Percentiles rank a stretch among this genome's conserved stretches.
Evolutionary conservation across 2,113 vertebrate genomes (phyloP).

Genomic region (Papio anubis): DNA sequence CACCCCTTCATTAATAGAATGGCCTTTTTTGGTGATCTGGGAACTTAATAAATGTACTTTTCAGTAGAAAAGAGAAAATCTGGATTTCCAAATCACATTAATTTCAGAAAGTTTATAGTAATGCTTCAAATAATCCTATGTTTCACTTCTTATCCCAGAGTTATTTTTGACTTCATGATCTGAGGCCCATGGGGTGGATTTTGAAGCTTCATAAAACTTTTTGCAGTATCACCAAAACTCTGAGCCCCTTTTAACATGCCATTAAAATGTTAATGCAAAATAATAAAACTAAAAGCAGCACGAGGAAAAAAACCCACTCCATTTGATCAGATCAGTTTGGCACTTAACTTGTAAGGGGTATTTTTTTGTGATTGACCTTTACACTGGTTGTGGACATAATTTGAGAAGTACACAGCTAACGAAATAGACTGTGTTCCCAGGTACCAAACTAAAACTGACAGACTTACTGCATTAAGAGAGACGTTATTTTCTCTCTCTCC

Average conservation of each 20-base stretch:
- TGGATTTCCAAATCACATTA: background rate
- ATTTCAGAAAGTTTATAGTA: background rate
- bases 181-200: background rate
- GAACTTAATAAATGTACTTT: conserved; percentile 7
- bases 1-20: background rate
- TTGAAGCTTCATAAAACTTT: conserved; percentile 54
- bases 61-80: conserved; percentile 22
- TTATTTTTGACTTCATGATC: conserved; percentile 8
- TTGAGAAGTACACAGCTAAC: background rate
- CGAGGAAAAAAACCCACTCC: background rate
- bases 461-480: background rate
- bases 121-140: background rate
- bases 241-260: conserved; percentile 39
- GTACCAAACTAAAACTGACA: background rate
- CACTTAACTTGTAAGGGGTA: background rate
- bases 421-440: background rate
- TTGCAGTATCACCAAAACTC: conserved; percentile 41
- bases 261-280: conserved; percentile 59
- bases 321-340: background rate
- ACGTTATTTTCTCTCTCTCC: background rate
- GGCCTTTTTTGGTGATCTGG: background rate
- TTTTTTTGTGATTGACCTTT: background rate
- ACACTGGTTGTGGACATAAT: background rate
- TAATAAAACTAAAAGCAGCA: conserved; percentile 57
- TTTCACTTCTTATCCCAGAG: background rate